phyloP scores from a whole-genome alignment of 2,888 invertebrate species.

The Phytoseiulus persimilis region DNA sequence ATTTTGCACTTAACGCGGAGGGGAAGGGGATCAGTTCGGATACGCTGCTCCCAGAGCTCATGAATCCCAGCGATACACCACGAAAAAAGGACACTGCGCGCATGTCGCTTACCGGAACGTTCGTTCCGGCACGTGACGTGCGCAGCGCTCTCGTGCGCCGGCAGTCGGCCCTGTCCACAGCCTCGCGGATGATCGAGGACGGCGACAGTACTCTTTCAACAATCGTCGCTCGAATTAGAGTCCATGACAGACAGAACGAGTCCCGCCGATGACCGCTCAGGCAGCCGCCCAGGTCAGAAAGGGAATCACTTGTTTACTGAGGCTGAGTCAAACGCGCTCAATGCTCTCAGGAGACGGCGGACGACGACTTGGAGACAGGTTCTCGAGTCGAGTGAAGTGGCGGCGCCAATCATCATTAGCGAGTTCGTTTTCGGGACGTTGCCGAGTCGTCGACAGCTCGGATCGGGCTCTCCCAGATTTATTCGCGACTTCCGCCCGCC shows the following conservation, averaged over 20 bases:
- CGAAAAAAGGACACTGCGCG: no score
- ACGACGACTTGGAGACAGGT: neutral
- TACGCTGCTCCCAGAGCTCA: no score
- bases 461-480: neutral
- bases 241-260: neutral
- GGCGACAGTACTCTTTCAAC: neutral
- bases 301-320: neutral
- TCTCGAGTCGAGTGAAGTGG: neutral
- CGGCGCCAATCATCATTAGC: neutral
- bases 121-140: no score
- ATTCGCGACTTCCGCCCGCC: neutral
- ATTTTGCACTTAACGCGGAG: neutral
- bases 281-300: neutral
- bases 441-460: neutral
- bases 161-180: neutral
- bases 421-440: neutral
- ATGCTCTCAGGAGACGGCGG: neutral
- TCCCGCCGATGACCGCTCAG: neutral
- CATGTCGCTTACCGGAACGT: no score
- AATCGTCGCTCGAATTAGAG: neutral
- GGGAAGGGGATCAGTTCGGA: no score
- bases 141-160: neutral
- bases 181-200: neutral
- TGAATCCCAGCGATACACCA: no score
- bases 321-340: neutral